Base-by-base conservation (phyloP, 2,797 vertebrate genomes). In the Urophycis tenuis region DNA sequence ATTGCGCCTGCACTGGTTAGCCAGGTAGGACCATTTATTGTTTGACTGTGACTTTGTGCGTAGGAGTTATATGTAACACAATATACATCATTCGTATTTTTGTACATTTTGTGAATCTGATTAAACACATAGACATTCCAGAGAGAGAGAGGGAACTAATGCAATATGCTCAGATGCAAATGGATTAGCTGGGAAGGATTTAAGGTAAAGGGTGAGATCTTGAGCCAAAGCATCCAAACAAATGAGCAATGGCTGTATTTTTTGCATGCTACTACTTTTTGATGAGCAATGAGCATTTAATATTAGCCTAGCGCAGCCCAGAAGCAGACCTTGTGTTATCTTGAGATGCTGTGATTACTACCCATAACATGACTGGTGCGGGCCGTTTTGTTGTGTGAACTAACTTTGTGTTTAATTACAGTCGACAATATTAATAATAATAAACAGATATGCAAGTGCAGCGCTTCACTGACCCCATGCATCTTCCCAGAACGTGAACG, bases 1-100 rank as follows among this genome's bases (percentile, higher is more conserved):
- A 98, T 99, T 96, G 97, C 96, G 87, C 97, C 97, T 94, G 95
- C 95, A 93, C 95, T 99, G 94, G 84, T 98, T 95, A 95, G 93
- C 93, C 95, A 99, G 98, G 97, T 99, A 99, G 94, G 97, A 94
- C 92, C 89, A 90, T 89, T 91, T 87, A 85, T 93, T 93, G 85
- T 92, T 92, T 91, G 86, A 91, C 86, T 90, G 79, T 82, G 32
- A 82, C 67, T 81, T 69, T 86, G 73, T 83, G 74, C 60, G 60
- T 67, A 67, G 60, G 60, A 67, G n/a, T 67, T 67, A 4, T 60
- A 53, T 53, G 45, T 19, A 53, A 19, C 45, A 60, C 25, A 60
- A 25, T n/a, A 29, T 12, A 67, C 25, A 25, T 67, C 3, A 67
- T 67, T 67, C n/a, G 6, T 25, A 60, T 60, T n/a, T 60, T 25